A percentile compares a stretch with the other conserved stretches of the same genome.
phyloP scores from a whole-genome alignment of 2,113 vertebrate species.

The Mormyrus lacerda region DNA sequence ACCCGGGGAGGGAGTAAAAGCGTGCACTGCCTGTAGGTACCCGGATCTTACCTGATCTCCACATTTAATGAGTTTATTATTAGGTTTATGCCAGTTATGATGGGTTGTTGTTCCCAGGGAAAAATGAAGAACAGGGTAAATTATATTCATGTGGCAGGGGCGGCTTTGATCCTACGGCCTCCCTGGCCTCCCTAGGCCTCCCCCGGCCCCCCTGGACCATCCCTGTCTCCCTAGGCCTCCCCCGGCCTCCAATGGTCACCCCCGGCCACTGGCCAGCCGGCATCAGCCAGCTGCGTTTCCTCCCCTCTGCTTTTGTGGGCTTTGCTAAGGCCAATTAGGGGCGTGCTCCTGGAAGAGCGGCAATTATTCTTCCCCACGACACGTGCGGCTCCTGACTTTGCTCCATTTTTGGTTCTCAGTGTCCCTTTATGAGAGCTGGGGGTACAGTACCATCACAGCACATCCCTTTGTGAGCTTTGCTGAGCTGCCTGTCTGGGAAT shows the following conservation, averaged over 20 bases:
- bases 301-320: slow-evolving; percentile 48
- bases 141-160: neutral
- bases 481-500: slow-evolving; percentile 15
- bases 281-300: slow-evolving; percentile 35
- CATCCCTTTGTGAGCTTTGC: slow-evolving; percentile 50
- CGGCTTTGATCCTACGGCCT: slow-evolving; percentile 27
- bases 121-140: neutral
- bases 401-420: slow-evolving; percentile 61
- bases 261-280: slow-evolving; percentile 29
- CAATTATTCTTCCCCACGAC: slow-evolving; percentile 65
- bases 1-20: neutral
- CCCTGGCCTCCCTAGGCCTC: too few species aligned
- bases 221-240: too few species aligned
- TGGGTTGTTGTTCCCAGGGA: neutral
- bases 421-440: slow-evolving; percentile 52
- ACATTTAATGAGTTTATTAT: neutral
- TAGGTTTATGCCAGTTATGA: neutral
- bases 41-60: neutral
- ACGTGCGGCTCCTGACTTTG: slow-evolving; percentile 57
- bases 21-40: neutral
- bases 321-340: slow-evolving; percentile 67
- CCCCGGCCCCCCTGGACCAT: too few species aligned
- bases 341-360: slow-evolving; percentile 58
- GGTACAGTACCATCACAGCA: slow-evolving; percentile 51
- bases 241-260: slow-evolving; percentile 46